These are phyloP conservation scores for Corydoras maculifer DNA, from an alignment of 2,113 vertebrate species.

Conservation along the genomic window DNA sequence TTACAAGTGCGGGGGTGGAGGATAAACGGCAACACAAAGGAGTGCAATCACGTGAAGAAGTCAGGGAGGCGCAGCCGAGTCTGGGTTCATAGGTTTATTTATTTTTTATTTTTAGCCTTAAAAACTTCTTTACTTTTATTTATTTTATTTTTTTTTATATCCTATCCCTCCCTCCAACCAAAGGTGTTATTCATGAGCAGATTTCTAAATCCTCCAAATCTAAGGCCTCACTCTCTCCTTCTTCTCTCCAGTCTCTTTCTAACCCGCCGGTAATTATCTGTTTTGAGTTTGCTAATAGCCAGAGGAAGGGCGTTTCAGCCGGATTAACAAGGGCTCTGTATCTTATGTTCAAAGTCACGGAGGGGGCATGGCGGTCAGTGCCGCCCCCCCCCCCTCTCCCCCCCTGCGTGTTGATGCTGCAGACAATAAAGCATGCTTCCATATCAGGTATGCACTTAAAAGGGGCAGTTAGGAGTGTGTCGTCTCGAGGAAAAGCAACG, in stretches of 20 bases:
- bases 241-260: slow-evolving; percentile 35
- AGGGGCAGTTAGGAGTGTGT: slow-evolving; percentile 72
- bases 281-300: slow-evolving; percentile 65
- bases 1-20: background rate
- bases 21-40: background rate
- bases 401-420: background rate
- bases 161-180: slow-evolving; percentile 30
- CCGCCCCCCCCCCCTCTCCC: slow-evolving; percentile 6
- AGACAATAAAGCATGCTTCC: slow-evolving; percentile 56
- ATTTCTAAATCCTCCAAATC: slow-evolving; percentile 47
- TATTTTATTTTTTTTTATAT: background rate
- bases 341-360: slow-evolving; percentile 59
- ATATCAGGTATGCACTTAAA: slow-evolving; percentile 93
- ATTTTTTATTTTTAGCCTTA: background rate
- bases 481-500: slow-evolving; percentile 76
- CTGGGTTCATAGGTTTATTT: too few species aligned
- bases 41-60: background rate
- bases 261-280: slow-evolving; percentile 58
- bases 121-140: too few species aligned
- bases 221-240: slow-evolving; percentile 31
- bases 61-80: too few species aligned
- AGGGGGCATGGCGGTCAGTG: slow-evolving; percentile 49
- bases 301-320: slow-evolving; percentile 53
- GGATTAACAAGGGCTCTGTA: slow-evolving; percentile 59
- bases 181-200: slow-evolving; percentile 63